These are phyloP conservation scores for Orthosia gracilis DNA, from an alignment of 2,888 invertebrate genomes.

Conservation along the genomic window DNA sequence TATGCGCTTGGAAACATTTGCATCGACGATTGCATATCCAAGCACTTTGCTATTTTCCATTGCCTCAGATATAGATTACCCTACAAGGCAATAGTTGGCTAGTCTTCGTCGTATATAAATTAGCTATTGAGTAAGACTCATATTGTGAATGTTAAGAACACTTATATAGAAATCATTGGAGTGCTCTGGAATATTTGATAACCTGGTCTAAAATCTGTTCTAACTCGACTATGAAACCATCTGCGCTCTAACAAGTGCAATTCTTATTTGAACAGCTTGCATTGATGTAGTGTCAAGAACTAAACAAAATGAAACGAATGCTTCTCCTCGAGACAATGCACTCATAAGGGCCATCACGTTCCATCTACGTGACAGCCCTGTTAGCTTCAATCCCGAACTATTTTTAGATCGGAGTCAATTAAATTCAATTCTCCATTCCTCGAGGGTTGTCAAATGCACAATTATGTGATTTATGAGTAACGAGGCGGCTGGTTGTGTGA, in stretches of 20 bases:
- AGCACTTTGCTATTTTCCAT: slow-evolving; percentile 29
- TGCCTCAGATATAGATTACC: slow-evolving; percentile 49
- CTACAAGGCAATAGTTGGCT: slow-evolving; percentile 38
- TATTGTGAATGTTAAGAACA: neutral
- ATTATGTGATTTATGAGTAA: slow-evolving; percentile 85
- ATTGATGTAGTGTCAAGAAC: neutral
- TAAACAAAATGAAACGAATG: slow-evolving; percentile 25
- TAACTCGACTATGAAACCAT: neutral
- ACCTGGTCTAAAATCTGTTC: neutral
- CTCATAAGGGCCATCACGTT: slow-evolving; percentile 64
- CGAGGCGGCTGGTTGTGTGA: slow-evolving; percentile 65
- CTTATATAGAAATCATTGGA: slow-evolving; percentile 1
- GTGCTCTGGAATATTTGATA: neutral
- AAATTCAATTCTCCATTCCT: slow-evolving; percentile 84
- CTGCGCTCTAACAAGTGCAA: neutral
- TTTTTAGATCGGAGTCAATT: slow-evolving; percentile 87
- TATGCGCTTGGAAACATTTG: slow-evolving; percentile 56
- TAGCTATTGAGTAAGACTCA: slow-evolving; percentile 14
- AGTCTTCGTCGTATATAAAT: slow-evolving; percentile 27
- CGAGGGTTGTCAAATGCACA: slow-evolving; percentile 84
- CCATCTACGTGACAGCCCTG: slow-evolving; percentile 61
- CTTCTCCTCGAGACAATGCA: slow-evolving; percentile 48
- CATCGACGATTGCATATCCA: slow-evolving; percentile 56
- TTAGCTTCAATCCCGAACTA: slow-evolving; percentile 71
- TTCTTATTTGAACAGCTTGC: slow-evolving; percentile 15